A percentile compares a stretch with the other conserved stretches of the same genome.
Evolutionary conservation across 2,797 vertebrate species (phyloP).

Genomic region (Hapalemur alaotrensis): DNA sequence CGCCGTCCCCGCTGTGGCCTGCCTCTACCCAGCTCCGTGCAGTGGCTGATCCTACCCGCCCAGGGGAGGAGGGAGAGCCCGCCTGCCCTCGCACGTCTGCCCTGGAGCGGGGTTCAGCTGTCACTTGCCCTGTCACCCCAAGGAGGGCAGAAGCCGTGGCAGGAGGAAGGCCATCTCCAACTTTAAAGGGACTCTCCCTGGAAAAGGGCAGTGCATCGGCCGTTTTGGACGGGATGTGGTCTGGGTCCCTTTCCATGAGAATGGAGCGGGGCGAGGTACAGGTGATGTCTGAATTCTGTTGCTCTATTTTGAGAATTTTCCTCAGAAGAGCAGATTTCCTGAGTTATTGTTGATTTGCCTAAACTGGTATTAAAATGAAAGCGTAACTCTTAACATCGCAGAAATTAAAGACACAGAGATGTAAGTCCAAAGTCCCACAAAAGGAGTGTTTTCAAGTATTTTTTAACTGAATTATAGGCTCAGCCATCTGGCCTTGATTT

Average conservation of each 20-base stretch:
- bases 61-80: background rate
- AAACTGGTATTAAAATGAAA: background rate
- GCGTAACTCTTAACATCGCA: background rate
- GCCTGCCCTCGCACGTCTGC: background rate
- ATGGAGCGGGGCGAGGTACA: background rate
- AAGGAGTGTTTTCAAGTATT: background rate
- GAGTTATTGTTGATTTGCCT: conserved; percentile 1
- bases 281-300: background rate
- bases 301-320: background rate
- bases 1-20: conserved; percentile 55
- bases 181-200: background rate
- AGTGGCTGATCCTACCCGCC: background rate
- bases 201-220: background rate
- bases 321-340: background rate
- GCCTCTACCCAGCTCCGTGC: background rate
- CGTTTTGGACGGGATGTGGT: background rate
- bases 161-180: background rate
- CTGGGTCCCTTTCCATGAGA: background rate
- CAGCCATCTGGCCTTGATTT: background rate
- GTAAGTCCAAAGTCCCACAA: background rate
- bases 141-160: background rate
- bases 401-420: background rate
- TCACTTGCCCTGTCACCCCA: background rate
- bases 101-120: background rate
- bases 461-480: background rate